Conservation (phyloP, 2,888 invertebrate species). For the Lithosia quadra region DNA sequence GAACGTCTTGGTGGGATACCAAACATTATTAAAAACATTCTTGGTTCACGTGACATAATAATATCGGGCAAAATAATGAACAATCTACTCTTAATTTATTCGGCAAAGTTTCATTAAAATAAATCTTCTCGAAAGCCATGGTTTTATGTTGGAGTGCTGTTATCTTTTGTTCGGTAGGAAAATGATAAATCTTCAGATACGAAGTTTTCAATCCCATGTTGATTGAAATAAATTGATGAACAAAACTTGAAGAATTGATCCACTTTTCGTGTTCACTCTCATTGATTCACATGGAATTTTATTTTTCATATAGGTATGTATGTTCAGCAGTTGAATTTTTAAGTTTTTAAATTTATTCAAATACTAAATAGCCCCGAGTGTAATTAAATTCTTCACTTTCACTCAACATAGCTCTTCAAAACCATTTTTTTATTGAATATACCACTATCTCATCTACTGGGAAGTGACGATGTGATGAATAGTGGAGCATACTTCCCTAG, state of each 20-base stretch:
- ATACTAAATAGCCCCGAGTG: background rate
- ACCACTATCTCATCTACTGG: too few species aligned
- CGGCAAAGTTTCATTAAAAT: background rate
- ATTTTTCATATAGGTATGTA: background rate
- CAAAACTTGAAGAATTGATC: background rate
- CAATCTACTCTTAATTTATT: background rate
- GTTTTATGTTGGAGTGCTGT: background rate
- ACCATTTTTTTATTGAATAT: too few species aligned
- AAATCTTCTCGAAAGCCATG: background rate
- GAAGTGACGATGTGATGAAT: too few species aligned
- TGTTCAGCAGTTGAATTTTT: background rate
- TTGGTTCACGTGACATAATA: too few species aligned
- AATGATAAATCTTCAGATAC: background rate
- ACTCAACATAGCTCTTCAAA: too few species aligned
- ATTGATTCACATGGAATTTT: background rate
- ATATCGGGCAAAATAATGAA: background rate
- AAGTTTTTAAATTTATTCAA: background rate
- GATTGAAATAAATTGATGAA: background rate
- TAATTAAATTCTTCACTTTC: too few species aligned
- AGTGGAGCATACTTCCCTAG: too few species aligned
- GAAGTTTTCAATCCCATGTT: background rate
- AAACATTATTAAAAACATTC: too few species aligned
- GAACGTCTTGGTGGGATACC: too few species aligned
- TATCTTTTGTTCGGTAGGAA: background rate
- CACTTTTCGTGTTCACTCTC: background rate